These are phyloP conservation scores for Elegia similella DNA, from an alignment of 2,888 invertebrate genomes.

Conservation along the genomic window DNA sequence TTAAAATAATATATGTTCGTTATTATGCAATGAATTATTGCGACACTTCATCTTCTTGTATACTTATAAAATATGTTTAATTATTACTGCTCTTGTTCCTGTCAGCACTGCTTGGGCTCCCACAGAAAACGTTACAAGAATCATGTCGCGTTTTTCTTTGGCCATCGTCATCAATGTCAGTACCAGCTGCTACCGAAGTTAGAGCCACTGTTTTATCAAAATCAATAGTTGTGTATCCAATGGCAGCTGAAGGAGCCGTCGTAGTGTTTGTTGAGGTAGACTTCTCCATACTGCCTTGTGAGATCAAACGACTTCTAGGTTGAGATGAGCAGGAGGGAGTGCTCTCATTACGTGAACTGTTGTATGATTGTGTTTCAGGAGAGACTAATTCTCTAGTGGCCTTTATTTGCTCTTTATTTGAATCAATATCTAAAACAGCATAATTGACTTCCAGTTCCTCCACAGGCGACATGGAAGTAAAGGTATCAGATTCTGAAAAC, in stretches of 20 bases:
- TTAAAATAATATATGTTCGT: too few species aligned
- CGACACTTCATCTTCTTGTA: too few species aligned
- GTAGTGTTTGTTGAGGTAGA: slow-evolving; percentile 32
- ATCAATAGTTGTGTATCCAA: slow-evolving; percentile 95
- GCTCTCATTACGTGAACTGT: slow-evolving; percentile 58
- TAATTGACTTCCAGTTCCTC: slow-evolving; percentile 85
- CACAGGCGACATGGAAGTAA: slow-evolving; percentile 65
- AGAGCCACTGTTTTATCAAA: slow-evolving; percentile 96
- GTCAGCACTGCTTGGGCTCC: slow-evolving; percentile 60
- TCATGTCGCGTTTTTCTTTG: slow-evolving; percentile 91
- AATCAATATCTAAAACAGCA: slow-evolving; percentile 89
- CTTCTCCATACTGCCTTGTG: slow-evolving; percentile 63
- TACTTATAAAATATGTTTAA: slow-evolving; percentile 7
- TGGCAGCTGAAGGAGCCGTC: slow-evolving; percentile 82
- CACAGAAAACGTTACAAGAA: slow-evolving; percentile 84
- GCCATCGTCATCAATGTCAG: slow-evolving; percentile 86
- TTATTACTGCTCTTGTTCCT: slow-evolving; percentile 42
- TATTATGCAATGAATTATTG: too few species aligned
- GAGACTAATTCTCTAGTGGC: slow-evolving; percentile 46
- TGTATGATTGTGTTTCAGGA: slow-evolving; percentile 56
- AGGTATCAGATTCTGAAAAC: slow-evolving; percentile 69
- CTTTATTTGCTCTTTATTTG: slow-evolving; percentile 64
- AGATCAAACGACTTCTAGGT: slow-evolving; percentile 51
- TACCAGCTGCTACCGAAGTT: slow-evolving; percentile 88
- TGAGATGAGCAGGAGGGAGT: slow-evolving; percentile 53